A percentile compares a stretch with the other conserved stretches of the same genome.
Evolutionary conservation across 1,140 invertebrate genomes (phyloP).

Genomic region (Nymphalis io): DNA sequence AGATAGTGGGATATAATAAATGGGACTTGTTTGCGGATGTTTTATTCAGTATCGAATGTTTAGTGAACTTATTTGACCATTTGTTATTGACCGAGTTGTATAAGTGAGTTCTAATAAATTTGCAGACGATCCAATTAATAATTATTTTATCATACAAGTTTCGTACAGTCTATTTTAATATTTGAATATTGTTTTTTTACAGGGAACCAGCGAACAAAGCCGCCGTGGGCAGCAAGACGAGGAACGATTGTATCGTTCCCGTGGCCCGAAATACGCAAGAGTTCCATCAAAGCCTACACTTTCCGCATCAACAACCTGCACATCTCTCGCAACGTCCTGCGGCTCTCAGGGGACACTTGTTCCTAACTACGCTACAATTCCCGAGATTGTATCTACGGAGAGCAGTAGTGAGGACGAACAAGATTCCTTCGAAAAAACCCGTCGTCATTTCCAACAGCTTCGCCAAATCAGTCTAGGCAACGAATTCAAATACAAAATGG

Average conservation of each 20-base stretch:
- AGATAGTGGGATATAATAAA: conserved; percentile 75
- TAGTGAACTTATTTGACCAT: conserved; percentile 41
- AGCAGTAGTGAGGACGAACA: conserved; percentile 76
- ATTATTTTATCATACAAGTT: neutral
- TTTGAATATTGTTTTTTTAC: conserved; percentile 33
- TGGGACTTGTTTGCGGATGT: conserved; percentile 69
- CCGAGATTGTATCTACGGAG: conserved; percentile 68
- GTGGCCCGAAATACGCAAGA: conserved; percentile 72
- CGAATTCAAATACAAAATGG: conserved; percentile 81
- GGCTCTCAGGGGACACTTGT: conserved; percentile 81
- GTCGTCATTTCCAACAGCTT: conserved; percentile 76
- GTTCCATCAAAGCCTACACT: conserved; percentile 75
- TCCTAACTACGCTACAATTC: conserved; percentile 79
- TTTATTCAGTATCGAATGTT: conserved; percentile 60
- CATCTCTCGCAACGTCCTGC: conserved; percentile 80
- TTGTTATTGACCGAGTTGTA: conserved; percentile 40
- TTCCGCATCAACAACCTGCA: conserved; percentile 79
- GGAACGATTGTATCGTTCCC: conserved; percentile 61
- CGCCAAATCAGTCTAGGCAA: conserved; percentile 77
- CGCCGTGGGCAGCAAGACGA: conserved; percentile 69
- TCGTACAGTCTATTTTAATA: neutral
- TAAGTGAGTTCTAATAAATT: conserved; percentile 31
- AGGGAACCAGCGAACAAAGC: conserved; percentile 69
- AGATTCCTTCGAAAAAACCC: conserved; percentile 73
- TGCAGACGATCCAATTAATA: conserved; percentile 19